phyloP scores from a whole-genome alignment of 1,140 invertebrate genomes.

The Choristoneura fumiferana region DNA sequence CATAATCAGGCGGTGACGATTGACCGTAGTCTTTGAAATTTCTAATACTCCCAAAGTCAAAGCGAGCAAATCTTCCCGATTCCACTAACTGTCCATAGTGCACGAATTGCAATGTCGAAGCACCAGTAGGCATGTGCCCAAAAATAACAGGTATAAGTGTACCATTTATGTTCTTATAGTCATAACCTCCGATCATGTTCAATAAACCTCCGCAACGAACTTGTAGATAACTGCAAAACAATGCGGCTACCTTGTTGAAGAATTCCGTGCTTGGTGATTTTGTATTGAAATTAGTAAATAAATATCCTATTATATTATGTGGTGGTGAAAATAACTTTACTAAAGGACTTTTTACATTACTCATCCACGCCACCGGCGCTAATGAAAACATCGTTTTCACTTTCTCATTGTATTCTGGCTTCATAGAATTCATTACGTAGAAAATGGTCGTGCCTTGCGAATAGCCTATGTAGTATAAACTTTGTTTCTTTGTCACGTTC shows the following conservation, averaged over 20 bases:
- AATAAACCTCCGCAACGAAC: slow-evolving; percentile 79
- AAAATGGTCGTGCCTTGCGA: slow-evolving; percentile 75
- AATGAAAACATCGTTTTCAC: slow-evolving; percentile 81
- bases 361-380: slow-evolving; percentile 82
- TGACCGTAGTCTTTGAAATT: slow-evolving; percentile 74
- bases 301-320: slow-evolving; percentile 77
- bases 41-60: slow-evolving; percentile 66
- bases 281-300: slow-evolving; percentile 74
- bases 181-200: slow-evolving; percentile 78
- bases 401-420: slow-evolving; percentile 82
- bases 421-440: slow-evolving; percentile 78
- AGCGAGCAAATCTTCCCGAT: slow-evolving; percentile 69
- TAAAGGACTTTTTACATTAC: slow-evolving; percentile 79
- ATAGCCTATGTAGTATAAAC: slow-evolving; percentile 84
- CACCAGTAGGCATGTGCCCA: slow-evolving; percentile 88
- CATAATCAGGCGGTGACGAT: slow-evolving; percentile 81
- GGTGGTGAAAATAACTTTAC: slow-evolving; percentile 61
- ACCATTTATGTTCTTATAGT: slow-evolving; percentile 70
- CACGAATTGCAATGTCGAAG: slow-evolving; percentile 87
- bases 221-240: slow-evolving; percentile 72
- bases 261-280: slow-evolving; percentile 76
- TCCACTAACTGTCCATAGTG: slow-evolving; percentile 83
- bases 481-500: slow-evolving; percentile 65
- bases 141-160: slow-evolving; percentile 84
- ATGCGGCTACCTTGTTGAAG: slow-evolving; percentile 62